Evolutionary conservation across 2,888 invertebrate species (phyloP), one percentile per base, ranked within the genome.

Genomic region (Patella ulyssiponensis): DNA sequence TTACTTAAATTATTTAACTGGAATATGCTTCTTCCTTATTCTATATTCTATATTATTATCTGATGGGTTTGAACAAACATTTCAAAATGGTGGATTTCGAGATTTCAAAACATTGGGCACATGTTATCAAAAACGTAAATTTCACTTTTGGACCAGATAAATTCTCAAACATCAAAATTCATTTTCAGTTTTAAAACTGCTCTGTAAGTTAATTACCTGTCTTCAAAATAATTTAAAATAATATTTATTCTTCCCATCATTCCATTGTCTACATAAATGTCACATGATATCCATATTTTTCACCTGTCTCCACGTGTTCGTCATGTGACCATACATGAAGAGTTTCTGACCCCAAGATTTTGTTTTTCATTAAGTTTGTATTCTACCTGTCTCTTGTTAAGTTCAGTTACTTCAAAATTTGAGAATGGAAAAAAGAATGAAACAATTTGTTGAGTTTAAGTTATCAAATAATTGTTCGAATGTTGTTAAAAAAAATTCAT

Each of bases 201-300:
- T 44, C 44, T 44, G 44, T 9, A 44, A 44, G 64, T 5, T 23
- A 64, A 20, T 14, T 64, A 23, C 64, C 64, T 20, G 64, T 64
- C 64, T 64, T 64, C 64, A 23, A 20, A 20, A 64, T 64, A 64
- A 64, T 64, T 64, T 64, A 64, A 64, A 64, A 23, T 64, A 64
- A 69, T 77, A 77, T 77, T 77, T 77, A 77, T 78, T 78, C 73
- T 75, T 78, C 78, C 78, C 72, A 75, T 71, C 78, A 78, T 78
- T 78, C 78, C 78, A 78, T 77, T 77, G 77, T 53, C 51, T 54
- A 73, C 69, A 69, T 44, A 44, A 44, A 9, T 44, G 44, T 44
- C 44, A 44, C 44, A 44, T 44, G 44, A 44, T 44, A 44, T 44
- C 44, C 44, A 44, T 44, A 51, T 7, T 72, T 72, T 23, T 53